Evolutionary conservation across 2,888 invertebrate species (phyloP), one percentile per base, ranked within the genome.

Genomic region (Trichogramma evanescens): DNA sequence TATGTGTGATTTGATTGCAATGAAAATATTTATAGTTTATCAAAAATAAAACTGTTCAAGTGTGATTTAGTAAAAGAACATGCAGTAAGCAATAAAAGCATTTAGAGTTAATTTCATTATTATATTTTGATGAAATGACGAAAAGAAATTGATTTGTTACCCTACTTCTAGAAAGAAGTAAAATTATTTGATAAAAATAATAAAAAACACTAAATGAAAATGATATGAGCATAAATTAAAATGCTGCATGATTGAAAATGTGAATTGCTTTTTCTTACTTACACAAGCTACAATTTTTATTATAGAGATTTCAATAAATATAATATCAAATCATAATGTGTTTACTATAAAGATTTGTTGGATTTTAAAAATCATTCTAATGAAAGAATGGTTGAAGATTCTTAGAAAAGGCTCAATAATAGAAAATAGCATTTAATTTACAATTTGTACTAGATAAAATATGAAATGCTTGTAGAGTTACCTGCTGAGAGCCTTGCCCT

Each of bases 401-500:
- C 54, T 58, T 43, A 54, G 48, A 59, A 40, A 40, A 60, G 43
- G 54, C 10, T 51, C 49, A 55, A 1, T 45, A 62, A 26, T 50
- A 10, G 50, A 50, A 39, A 51, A 38, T 13, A 55, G 4, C 57
- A 42, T 43, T 58, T 54, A 48, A 54, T 45, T 42, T 56, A 41
- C 38, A 26, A 49, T 8, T 49, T 13, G 38, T 26, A n/a, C n/a
- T 42, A 55, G 56, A 54, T 56, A 56, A 49, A 43, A 51, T 58
- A 53, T 52, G 59, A 73, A 72, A 75, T 78, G 73, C 74, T 74
- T 77, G 73, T 75, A 81, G 82, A 83, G 86, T 87, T 84, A 88
- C 88, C 88, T 88, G 86, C 85, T 86, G 79, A 88, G 80, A 80
- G 84, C 86, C 83, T 88, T 88, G 83, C 89, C 89, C 80, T 87